A percentile compares a stretch with the other conserved stretches of the same genome.
phyloP scores from a whole-genome alignment of 2,797 vertebrate species.

The Tympanoctomys barrerae region DNA sequence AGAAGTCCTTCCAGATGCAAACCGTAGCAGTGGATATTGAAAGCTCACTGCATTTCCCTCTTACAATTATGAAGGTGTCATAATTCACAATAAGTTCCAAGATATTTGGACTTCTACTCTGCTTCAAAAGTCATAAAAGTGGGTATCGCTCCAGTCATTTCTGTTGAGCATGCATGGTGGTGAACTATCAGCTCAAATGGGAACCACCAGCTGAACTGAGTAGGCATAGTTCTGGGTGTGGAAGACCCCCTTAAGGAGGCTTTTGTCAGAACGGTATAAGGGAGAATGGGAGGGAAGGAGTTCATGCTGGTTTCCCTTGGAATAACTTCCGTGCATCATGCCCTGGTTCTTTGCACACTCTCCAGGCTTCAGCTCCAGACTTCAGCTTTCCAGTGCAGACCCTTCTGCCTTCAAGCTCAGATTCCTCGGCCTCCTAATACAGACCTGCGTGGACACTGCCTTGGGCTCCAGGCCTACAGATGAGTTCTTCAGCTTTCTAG shows the following conservation, averaged over 20 bases:
- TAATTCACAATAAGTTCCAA: background rate
- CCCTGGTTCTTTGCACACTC: background rate
- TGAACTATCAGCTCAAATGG: background rate
- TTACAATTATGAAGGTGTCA: background rate
- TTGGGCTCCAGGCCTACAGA: background rate
- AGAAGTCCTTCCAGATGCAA: background rate
- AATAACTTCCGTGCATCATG: background rate
- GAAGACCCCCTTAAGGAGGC: background rate
- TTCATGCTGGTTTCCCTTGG: background rate
- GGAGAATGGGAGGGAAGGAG: background rate
- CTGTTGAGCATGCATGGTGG: background rate
- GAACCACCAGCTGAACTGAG: background rate
- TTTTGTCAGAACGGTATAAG: background rate
- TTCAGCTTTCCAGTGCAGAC: background rate
- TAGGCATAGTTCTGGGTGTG: no score
- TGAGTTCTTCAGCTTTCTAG: background rate
- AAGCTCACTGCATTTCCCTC: background rate
- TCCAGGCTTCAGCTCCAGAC: no score
- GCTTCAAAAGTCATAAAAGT: background rate
- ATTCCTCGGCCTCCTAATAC: background rate
- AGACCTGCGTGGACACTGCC: background rate
- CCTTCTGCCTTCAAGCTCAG: background rate
- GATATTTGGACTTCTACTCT: background rate
- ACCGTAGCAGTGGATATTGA: background rate
- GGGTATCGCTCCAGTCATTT: background rate